These are phyloP conservation scores for Tachysurus fulvidraco DNA, from an alignment of 2,113 vertebrate species.

Conservation along the genomic window DNA sequence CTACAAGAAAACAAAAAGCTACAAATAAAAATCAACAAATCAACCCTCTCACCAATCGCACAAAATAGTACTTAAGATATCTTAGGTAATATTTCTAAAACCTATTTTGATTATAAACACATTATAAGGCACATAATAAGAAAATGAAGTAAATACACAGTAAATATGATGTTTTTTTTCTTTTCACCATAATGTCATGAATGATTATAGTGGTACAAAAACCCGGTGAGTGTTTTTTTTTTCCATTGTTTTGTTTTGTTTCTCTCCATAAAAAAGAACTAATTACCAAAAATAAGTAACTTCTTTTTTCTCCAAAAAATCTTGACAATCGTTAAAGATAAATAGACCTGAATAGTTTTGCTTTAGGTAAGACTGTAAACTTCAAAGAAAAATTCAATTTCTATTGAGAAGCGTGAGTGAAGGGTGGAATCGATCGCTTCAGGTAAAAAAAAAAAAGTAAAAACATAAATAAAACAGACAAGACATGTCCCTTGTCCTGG, in stretches of 20 bases:
- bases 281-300: conserved; percentile 82
- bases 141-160: conserved; percentile 82
- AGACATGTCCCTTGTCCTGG: conserved; percentile 54
- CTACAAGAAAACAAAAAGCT: conserved; percentile 52
- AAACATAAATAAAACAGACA: conserved; percentile 18
- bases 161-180: conserved; percentile 73
- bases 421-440: conserved; percentile 47
- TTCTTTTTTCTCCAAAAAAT: conserved; percentile 77
- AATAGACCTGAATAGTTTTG: conserved; percentile 80
- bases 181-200: conserved; percentile 70
- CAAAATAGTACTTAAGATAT: conserved; percentile 73
- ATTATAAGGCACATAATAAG: conserved; percentile 86
- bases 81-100: conserved; percentile 74
- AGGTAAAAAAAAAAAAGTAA: conserved; percentile 40
- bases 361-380: conserved; percentile 76
- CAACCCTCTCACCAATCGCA: conserved; percentile 71
- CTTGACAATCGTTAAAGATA: conserved; percentile 75
- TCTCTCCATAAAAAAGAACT: conserved; percentile 71
- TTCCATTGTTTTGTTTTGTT: conserved; percentile 45
- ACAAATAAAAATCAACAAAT: conserved; percentile 51
- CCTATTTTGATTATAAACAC: conserved; percentile 76
- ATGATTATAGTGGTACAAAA: conserved; percentile 81
- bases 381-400: conserved; percentile 60
- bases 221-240: conserved; percentile 62
- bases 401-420: conserved; percentile 52